Percentiles rank a stretch among this genome's conserved stretches.
Conservation (phyloP, 2,888 invertebrate genomes). For the Frankliniella fusca region DNA sequence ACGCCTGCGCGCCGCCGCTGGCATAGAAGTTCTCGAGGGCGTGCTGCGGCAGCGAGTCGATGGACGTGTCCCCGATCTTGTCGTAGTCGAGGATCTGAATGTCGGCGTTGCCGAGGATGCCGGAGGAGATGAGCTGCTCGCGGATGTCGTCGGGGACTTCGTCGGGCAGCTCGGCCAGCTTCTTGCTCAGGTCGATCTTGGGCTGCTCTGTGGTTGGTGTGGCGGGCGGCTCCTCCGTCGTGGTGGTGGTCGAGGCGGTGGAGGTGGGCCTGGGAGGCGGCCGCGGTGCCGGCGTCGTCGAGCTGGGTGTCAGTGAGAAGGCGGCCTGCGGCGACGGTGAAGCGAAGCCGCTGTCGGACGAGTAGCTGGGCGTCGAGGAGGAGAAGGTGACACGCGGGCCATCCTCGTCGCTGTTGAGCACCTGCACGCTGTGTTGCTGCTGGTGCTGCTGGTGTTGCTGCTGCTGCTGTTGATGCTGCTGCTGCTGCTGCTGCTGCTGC, state of each 20-base stretch:
- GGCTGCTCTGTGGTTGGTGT: background rate
- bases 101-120: conserved; percentile 80
- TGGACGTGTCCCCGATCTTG: conserved; percentile 78
- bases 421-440: conserved; percentile 31
- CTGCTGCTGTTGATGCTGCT: conserved; percentile 39
- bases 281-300: background rate
- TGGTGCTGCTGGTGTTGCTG: conserved; percentile 44
- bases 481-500: conserved; percentile 38
- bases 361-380: conserved; percentile 13
- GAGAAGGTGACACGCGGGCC: conserved; percentile 8
- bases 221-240: background rate
- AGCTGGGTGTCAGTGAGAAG: background rate
- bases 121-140: conserved; percentile 75
- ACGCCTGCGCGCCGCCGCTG: conserved; percentile 70
- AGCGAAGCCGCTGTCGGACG: background rate
- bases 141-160: conserved; percentile 80
- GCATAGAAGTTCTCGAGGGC: conserved; percentile 81
- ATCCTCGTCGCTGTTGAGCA: conserved; percentile 10
- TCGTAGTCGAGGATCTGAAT: conserved; percentile 84
- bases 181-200: conserved; percentile 40
- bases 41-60: conserved; percentile 78
- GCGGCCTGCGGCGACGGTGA: background rate
- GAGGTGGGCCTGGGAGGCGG: background rate
- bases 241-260: background rate
- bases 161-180: conserved; percentile 62